These are phyloP conservation scores for Heliconius sara DNA, from an alignment of 2,888 invertebrate species.

Conservation along the genomic window DNA sequence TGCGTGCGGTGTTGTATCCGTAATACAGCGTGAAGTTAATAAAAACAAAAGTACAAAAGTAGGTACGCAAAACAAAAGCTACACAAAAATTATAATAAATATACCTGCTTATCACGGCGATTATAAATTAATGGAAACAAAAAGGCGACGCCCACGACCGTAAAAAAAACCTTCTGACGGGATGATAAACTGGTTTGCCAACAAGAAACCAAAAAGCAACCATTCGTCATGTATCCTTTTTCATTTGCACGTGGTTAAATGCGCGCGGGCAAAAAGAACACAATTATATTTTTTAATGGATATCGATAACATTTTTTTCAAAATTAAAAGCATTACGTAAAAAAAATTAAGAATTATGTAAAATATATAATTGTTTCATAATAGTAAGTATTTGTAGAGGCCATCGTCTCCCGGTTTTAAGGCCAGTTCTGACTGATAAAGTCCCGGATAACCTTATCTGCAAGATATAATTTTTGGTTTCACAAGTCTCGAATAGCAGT, in stretches of 20 bases:
- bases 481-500: too few species aligned
- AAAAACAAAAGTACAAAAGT: background rate
- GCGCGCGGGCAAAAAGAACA: slow-evolving; percentile 50
- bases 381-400: background rate
- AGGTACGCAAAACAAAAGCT: background rate
- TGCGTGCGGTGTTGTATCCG: too few species aligned
- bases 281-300: slow-evolving; percentile 16
- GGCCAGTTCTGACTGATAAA: too few species aligned
- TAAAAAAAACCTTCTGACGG: slow-evolving; percentile 65
- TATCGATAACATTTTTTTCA: slow-evolving; percentile 11
- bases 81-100: slow-evolving; percentile 17
- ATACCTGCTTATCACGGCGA: slow-evolving; percentile 48
- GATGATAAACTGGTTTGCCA: slow-evolving; percentile 80
- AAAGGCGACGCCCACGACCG: slow-evolving; percentile 74
- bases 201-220: slow-evolving; percentile 51
- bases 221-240: slow-evolving; percentile 64
- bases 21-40: too few species aligned
- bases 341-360: slow-evolving; percentile 15
- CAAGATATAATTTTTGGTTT: too few species aligned
- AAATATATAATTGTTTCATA: slow-evolving; percentile 14
- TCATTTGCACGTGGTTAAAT: slow-evolving; percentile 49
- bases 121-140: slow-evolving; percentile 68
- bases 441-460: too few species aligned
- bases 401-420: too few species aligned
- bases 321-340: slow-evolving; percentile 20